Base-by-base conservation (phyloP, 2,888 invertebrate genomes). In the Gari tellinella region DNA sequence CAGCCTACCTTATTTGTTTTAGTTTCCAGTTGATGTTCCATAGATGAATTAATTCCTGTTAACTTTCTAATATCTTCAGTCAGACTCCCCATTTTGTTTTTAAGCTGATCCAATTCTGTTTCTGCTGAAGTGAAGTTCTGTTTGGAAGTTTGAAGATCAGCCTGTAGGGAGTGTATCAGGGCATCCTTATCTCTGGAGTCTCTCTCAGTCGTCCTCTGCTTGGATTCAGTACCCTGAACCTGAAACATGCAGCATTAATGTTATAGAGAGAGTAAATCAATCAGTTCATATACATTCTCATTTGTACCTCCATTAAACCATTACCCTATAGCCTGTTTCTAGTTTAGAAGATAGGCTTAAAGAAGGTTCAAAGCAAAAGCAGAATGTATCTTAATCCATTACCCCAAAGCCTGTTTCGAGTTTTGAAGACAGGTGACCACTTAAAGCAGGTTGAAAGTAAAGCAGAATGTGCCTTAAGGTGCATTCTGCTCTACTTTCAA, bases 11-110 rank as follows among this genome's bases (percentile, higher is more conserved):
- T 31, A 10, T 31, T 31, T 31, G 31, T 7, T 31, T 31, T 31
- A 10, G 31, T 21, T 5, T 60, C 60, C 14, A 89, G 65, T 23
- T 75, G 75, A 25, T 83, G 80, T 53, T 88, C 88, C 38, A 88
- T 66, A 4, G 80, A 72, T 1, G 73, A 48, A 65, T 83, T 87
- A 23, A 81, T 73, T 19, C 72, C 82, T 7, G 78, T 82, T 7
- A 88, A 66, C 52, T 81, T 80, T 25, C 75, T 75, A 17, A 86
- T 45, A 45, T 88, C 88, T n/a, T 86, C 83, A 15, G 75, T 79
- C 43, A 86, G 61, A 26, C 79, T 66, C 12, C 86, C 86, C 21
- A 82, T 53, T 69, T 82, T 83, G 15, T 61, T 55, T 57, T 82
- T 80, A 12, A 86, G 67, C 55, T 83, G 80, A 25, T 72, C 58